Percentiles rank a stretch among this genome's conserved stretches.
Conservation (phyloP, 2,888 invertebrate genomes). For the Unio delphinus region DNA sequence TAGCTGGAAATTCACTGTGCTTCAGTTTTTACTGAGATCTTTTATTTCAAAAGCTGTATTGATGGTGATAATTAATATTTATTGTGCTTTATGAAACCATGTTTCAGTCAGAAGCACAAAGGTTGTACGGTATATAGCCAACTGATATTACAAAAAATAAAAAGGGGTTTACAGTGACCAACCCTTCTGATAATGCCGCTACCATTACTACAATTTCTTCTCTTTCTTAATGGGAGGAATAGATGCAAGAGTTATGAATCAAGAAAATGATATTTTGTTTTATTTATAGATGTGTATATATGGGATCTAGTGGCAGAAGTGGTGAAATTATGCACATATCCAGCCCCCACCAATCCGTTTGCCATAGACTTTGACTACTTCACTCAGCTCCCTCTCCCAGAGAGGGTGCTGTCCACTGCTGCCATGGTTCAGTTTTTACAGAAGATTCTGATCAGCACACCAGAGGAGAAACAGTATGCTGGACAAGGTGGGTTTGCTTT, state of each 20-base stretch:
- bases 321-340: conserved; percentile 62
- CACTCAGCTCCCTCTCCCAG: conserved; percentile 42
- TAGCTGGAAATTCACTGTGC: too few relatives aligned
- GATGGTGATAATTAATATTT: too few relatives aligned
- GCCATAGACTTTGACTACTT: conserved; percentile 61
- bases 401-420: conserved; percentile 53
- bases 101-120: too few relatives aligned
- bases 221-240: neutral
- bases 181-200: neutral
- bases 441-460: conserved; percentile 50
- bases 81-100: too few relatives aligned
- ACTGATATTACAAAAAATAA: neutral
- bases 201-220: neutral
- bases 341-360: conserved; percentile 62
- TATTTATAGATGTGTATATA: conserved; percentile 51
- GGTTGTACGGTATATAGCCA: too few relatives aligned
- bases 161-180: neutral
- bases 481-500: conserved; percentile 47
- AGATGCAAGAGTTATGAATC: too few relatives aligned
- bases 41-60: too few relatives aligned
- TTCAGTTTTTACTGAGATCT: too few relatives aligned
- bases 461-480: conserved; percentile 53
- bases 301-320: conserved; percentile 62
- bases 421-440: conserved; percentile 57
- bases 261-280: neutral